Evolutionary conservation across 2,888 invertebrate species (phyloP).

Genomic region (Syrphus vitripennis): DNA sequence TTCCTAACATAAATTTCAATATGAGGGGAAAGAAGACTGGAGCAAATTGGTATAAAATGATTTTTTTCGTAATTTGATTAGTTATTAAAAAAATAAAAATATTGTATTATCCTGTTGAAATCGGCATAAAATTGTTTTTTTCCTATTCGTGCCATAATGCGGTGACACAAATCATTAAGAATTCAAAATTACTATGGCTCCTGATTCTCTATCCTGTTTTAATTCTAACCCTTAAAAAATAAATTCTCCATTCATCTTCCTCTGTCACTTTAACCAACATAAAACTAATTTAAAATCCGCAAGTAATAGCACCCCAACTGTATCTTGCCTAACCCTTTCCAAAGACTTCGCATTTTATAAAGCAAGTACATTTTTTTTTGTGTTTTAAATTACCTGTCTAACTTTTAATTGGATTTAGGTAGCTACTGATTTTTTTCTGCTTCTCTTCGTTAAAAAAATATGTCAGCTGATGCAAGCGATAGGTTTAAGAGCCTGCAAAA

Average conservation of each 20-base stretch:
- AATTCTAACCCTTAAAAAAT: background rate
- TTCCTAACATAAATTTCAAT: no score
- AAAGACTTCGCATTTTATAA: slow-evolving; percentile 3
- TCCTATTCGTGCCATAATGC: no score
- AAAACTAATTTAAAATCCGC: slow-evolving; percentile 26
- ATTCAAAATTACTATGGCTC: no score
- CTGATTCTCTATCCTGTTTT: no score
- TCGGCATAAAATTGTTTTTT: no score
- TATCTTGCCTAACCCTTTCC: background rate
- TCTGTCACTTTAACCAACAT: background rate
- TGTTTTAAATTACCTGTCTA: slow-evolving; percentile 65
- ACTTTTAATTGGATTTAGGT: slow-evolving; percentile 66
- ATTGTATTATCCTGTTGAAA: no score
- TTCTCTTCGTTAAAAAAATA: slow-evolving; percentile 46
- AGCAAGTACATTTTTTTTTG: slow-evolving; percentile 9
- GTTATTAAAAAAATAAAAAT: no score
- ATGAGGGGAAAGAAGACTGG: no score
- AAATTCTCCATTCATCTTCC: background rate
- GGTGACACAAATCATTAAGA: no score
- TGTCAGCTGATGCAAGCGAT: slow-evolving; percentile 50
- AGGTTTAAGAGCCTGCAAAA: slow-evolving; percentile 32
- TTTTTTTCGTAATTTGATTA: no score
- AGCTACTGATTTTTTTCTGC: slow-evolving; percentile 50
- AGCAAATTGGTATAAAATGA: no score
- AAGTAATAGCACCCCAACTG: slow-evolving; percentile 20